Evolutionary conservation across 2,888 invertebrate species (phyloP), one percentile per base, ranked within the genome.

Genomic region (Pemphredon lugubris): DNA sequence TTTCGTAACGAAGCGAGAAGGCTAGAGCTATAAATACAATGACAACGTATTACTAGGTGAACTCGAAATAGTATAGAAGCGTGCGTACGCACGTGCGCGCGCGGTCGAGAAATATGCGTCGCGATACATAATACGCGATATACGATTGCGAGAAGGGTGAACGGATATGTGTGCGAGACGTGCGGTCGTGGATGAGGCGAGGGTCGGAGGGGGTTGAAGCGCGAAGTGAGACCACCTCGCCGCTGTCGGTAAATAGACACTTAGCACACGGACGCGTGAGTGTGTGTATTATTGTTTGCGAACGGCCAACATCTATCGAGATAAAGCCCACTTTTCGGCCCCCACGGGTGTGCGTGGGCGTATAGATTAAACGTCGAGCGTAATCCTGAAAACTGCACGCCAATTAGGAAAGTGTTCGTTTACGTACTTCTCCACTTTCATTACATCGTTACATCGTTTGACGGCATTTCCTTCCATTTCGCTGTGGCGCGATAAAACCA

Each of bases 61-160:
- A 55, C 20, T 30, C 7, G 13, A 51, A 51, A 37, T 51, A 21
- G 50, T 50, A 6, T 0, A 34, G 21, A 21, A 54, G n/a, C 54
- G 16, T 47, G 48, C 26, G n/a, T 16, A 18, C 11, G 2, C n/a
- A 40, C 23, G 18, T 9, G n/a, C n/a, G 48, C 7, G 26, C 7
- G 26, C 7, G 7, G 7, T 5, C 7, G 7, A 26, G 3, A 26
- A 3, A 26, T 26, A 26, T 5, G 26, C 26, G 26, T 5, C 18
- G n/a, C 18, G n/a, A n/a, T 20, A 5, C 6, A 20, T 4, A 32
- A 18, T 18, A 9, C 20, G 18, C 20, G 16, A n/a, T 18, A 34
- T 32, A 48, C n/a, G 4, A n/a, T 32, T 48, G 32, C 48, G n/a
- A 3, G 30, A 34, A 11, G 18, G n/a, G 32, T 9, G 3, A 13